Percentiles rank a stretch among this genome's conserved stretches.
phyloP scores from a whole-genome alignment of 2,113 vertebrate genomes.

The Naja naja region DNA sequence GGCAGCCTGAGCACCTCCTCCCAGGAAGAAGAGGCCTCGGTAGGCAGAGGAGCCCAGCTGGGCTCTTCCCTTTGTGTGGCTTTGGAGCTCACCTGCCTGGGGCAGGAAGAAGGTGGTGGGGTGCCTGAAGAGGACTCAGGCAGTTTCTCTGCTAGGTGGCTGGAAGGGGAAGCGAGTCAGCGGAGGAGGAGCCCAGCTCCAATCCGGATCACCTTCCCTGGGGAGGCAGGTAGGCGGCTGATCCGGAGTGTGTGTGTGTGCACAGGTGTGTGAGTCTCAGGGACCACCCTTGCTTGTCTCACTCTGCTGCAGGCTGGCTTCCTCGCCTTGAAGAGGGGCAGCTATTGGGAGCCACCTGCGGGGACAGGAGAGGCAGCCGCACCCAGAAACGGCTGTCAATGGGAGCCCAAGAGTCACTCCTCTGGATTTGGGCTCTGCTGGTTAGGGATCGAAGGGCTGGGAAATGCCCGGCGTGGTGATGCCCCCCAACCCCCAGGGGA shows the following conservation, averaged over 20 bases:
- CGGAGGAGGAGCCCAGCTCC: no score
- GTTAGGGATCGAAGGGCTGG: no score
- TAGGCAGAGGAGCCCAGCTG: not conserved
- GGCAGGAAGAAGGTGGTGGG: no score
- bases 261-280: rapidly evolving
- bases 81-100: not conserved
- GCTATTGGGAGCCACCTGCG: no score
- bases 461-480: not conserved
- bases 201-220: not conserved
- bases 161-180: not conserved
- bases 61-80: no score
- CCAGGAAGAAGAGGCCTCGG: not conserved
- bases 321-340: not conserved
- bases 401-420: no score
- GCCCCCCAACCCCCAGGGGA: rapidly evolving
- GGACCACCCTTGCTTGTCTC: no score
- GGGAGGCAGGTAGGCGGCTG: not conserved
- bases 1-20: not conserved
- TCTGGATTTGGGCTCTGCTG: no score
- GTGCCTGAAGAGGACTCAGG: not conserved
- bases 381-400: not conserved
- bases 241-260: not conserved
- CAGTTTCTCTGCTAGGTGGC: not conserved
- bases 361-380: no score
- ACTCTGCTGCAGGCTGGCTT: not conserved